Conservation (phyloP, 2,888 invertebrate genomes). For the Epicampocera succincta region DNA sequence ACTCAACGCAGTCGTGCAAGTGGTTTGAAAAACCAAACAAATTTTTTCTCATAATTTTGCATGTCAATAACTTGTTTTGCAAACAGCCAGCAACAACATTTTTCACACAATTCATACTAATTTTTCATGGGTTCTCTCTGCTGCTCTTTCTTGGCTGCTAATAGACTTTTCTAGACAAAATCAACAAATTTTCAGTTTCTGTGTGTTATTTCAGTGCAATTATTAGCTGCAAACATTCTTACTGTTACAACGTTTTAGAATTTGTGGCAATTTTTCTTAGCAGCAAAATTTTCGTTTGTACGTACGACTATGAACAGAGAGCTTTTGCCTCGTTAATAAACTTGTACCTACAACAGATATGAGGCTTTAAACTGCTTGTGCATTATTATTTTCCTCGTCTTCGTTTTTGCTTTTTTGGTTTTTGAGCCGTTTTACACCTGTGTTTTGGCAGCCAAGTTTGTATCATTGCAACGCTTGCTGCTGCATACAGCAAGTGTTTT, state of each 20-base stretch:
- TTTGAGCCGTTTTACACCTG: constrained; percentile 61
- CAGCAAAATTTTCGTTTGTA: neutral
- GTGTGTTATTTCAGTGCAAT: constrained; percentile 47
- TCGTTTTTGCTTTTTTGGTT: neutral
- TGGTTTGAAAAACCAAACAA: constrained; percentile 16
- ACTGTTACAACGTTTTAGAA: constrained; percentile 18
- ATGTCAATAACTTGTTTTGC: constrained; percentile 61
- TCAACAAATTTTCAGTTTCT: constrained; percentile 27
- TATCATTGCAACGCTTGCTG: constrained; percentile 45
- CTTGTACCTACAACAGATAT: constrained; percentile 55
- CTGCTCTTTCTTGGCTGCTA: neutral
- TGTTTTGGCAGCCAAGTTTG: constrained; percentile 35
- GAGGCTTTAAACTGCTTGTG: constrained; percentile 34
- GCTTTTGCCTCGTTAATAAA: constrained; percentile 52
- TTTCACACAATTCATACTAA: constrained; percentile 64
- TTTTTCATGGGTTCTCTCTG: constrained; percentile 40
- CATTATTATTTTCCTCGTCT: too few relatives aligned
- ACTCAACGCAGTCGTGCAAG: neutral
- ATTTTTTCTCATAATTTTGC: constrained; percentile 55
- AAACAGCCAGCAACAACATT: constrained; percentile 43
- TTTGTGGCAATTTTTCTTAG: constrained; percentile 24
- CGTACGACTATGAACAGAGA: neutral
- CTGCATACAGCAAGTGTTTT: constrained; percentile 64
- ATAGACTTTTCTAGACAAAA: neutral
- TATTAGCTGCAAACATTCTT: constrained; percentile 57